Percentiles rank a stretch among this genome's conserved stretches.
These are phyloP conservation scores for Lucinisca nassula DNA, from an alignment of 2,888 invertebrate genomes.

Conservation along the genomic window DNA sequence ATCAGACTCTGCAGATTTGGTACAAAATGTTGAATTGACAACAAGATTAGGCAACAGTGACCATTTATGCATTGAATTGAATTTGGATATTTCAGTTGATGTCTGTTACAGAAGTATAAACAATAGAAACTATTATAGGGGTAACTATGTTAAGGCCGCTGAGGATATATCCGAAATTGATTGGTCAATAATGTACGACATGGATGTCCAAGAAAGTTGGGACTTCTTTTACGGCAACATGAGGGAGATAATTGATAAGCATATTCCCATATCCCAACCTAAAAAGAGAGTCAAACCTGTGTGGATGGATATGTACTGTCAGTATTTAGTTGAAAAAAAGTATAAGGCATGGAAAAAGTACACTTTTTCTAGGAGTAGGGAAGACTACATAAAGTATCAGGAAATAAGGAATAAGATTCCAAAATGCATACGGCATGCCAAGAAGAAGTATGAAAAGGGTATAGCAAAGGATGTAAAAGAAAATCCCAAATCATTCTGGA, in stretches of 20 bases:
- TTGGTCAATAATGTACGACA: neutral
- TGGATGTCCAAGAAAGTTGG: neutral
- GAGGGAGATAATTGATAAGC: neutral
- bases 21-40: neutral
- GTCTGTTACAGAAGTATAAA: neutral
- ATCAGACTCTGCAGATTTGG: neutral
- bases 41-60: neutral
- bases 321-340: neutral
- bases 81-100: neutral
- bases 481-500: slow-evolving; percentile 7
- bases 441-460: neutral
- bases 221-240: neutral
- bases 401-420: neutral
- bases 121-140: neutral
- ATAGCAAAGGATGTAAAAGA: neutral
- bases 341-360: slow-evolving; percentile 1
- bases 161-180: neutral
- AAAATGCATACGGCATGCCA: neutral
- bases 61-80: neutral
- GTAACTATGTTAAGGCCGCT: neutral
- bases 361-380: neutral
- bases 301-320: neutral
- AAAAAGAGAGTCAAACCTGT: neutral
- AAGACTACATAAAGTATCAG: neutral
- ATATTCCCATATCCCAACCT: neutral